Conservation (phyloP, 2,888 invertebrate genomes). For the Balanococcus diminutus region DNA sequence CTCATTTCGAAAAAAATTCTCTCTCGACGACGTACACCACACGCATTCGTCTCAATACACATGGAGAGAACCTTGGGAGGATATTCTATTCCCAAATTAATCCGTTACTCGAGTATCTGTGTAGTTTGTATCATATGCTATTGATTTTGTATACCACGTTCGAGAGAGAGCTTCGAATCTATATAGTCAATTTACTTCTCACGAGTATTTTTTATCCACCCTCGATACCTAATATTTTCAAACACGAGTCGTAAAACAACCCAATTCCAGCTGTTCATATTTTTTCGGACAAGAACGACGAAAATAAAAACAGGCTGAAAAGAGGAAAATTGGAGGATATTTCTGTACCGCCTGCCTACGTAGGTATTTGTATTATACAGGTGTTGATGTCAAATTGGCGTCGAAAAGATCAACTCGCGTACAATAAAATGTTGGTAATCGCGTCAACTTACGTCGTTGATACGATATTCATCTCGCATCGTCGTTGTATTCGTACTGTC, state of each 20-base stretch:
- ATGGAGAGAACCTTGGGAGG: background rate
- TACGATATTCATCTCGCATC: slow-evolving; percentile 7
- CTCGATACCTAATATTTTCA: background rate
- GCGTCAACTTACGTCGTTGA: background rate
- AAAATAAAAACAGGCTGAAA: background rate
- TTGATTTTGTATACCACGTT: background rate
- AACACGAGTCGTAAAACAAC: background rate
- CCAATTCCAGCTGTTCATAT: background rate
- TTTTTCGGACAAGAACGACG: background rate
- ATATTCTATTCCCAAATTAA: slow-evolving; percentile 7
- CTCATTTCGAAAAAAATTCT: background rate
- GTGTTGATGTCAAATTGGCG: background rate
- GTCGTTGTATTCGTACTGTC: background rate
- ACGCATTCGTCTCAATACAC: background rate
- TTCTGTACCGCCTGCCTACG: background rate
- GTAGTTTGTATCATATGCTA: background rate
- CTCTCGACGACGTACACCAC: background rate
- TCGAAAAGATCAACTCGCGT: background rate
- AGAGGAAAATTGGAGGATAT: background rate
- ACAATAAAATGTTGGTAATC: background rate
- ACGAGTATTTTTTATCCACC: background rate
- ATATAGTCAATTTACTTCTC: background rate
- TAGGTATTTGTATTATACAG: background rate
- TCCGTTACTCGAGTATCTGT: background rate
- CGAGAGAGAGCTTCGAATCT: background rate